Evolutionary conservation across 2,797 vertebrate genomes (phyloP).

Genomic region (Salarias fasciatus): DNA sequence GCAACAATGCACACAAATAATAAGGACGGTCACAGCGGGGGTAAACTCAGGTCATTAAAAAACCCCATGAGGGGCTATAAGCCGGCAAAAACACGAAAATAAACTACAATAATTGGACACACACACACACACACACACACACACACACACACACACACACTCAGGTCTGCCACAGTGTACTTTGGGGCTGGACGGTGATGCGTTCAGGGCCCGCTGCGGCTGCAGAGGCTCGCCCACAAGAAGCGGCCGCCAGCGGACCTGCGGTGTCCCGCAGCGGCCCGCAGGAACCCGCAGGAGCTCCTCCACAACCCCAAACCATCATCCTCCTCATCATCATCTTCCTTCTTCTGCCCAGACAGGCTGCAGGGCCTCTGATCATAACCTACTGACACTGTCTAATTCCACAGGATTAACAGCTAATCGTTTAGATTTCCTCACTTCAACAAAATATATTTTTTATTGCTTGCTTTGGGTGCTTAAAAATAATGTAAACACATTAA

Average conservation of each 20-base stretch:
- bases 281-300: constrained; percentile 17
- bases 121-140: constrained; percentile 7
- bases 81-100: constrained; percentile 20
- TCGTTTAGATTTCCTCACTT: no score
- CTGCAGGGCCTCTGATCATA: neutral
- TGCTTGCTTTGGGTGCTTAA: no score
- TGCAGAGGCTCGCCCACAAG: constrained; percentile 19
- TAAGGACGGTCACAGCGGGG: neutral
- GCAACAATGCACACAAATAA: neutral
- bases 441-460: no score
- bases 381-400: neutral
- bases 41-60: constrained; percentile 9
- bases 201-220: constrained; percentile 23
- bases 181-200: constrained; percentile 33
- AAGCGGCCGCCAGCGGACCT: constrained; percentile 35
- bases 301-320: constrained; percentile 26
- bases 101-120: constrained; percentile 59
- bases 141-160: no score
- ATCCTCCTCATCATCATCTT: neutral
- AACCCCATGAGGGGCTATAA: neutral
- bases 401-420: no score
- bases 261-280: constrained; percentile 61
- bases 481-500: no score
- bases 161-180: constrained; percentile 19
- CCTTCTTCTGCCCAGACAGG: neutral